Percentiles rank a stretch among this genome's conserved stretches.
Conservation (phyloP, 2,888 invertebrate genomes). For the Sinotaia quadrata region DNA sequence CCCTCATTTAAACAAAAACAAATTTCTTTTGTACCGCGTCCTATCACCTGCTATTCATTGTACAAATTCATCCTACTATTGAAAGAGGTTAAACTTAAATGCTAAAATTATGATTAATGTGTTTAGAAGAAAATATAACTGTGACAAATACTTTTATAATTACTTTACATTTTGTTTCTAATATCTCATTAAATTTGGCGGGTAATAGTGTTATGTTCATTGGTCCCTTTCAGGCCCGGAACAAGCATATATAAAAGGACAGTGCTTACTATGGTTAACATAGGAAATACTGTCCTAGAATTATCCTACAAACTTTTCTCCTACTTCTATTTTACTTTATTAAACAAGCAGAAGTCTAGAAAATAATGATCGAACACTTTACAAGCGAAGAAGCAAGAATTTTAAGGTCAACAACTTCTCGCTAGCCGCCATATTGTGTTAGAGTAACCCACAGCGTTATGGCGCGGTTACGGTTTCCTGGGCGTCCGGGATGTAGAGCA, state of each 20-base stretch:
- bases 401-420: slow-evolving; percentile 3
- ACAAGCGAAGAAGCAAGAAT: neutral
- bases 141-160: too few species aligned
- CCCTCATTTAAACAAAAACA: too few species aligned
- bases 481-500: slow-evolving; percentile 70
- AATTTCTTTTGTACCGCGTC: too few species aligned
- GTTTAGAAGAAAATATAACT: too few species aligned
- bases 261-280: neutral
- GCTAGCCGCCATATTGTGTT: slow-evolving; percentile 22
- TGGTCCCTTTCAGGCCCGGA: slow-evolving; percentile 42
- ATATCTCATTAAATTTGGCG: slow-evolving; percentile 45
- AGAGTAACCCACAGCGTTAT: slow-evolving; percentile 57
- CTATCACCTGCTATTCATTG: too few species aligned
- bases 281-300: too few species aligned
- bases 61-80: too few species aligned
- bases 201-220: slow-evolving; percentile 41
- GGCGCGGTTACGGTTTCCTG: slow-evolving; percentile 71
- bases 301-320: neutral
- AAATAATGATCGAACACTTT: neutral
- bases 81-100: too few species aligned
- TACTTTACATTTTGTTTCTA: too few species aligned
- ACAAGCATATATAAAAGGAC: slow-evolving; percentile 35
- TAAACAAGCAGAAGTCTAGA: slow-evolving; percentile 10
- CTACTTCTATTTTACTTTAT: neutral
- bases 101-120: too few species aligned